These are phyloP conservation scores for Pseudococcus jackbeardsleyi DNA, from an alignment of 2,888 invertebrate species.

Conservation along the genomic window DNA sequence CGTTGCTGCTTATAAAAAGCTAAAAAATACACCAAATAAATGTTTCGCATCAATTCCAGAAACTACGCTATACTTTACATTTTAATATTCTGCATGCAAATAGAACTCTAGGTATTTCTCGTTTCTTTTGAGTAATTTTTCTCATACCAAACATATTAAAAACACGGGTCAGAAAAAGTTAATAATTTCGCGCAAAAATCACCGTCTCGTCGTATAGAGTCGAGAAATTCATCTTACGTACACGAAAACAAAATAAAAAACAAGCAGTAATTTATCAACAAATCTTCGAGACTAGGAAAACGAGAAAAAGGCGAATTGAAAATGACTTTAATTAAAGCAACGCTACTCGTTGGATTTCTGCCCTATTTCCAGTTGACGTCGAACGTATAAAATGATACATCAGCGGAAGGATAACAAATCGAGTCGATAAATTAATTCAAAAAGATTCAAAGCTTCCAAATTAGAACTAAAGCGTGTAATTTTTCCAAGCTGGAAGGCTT, in stretches of 20 bases:
- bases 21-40: background rate
- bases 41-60: slow-evolving; percentile 21
- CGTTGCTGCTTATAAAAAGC: background rate
- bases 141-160: background rate
- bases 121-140: background rate
- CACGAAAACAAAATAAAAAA: slow-evolving; percentile 19
- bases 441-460: slow-evolving; percentile 47
- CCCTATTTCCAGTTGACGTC: background rate
- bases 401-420: slow-evolving; percentile 36
- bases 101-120: background rate
- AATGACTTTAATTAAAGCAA: slow-evolving; percentile 51
- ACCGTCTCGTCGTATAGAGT: background rate
- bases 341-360: slow-evolving; percentile 11
- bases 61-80: background rate
- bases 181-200: slow-evolving; percentile 24
- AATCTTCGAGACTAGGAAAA: background rate
- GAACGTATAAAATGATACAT: slow-evolving; percentile 47
- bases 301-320: slow-evolving; percentile 23
- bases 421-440: slow-evolving; percentile 52
- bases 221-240: background rate
- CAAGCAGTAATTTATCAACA: slow-evolving; percentile 33
- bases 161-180: background rate
- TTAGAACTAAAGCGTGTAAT: slow-evolving; percentile 18
- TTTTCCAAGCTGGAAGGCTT: slow-evolving; percentile 6
- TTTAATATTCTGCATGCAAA: slow-evolving; percentile 7